phyloP scores from a whole-genome alignment of 2,888 invertebrate species.

The Acronicta aceris region DNA sequence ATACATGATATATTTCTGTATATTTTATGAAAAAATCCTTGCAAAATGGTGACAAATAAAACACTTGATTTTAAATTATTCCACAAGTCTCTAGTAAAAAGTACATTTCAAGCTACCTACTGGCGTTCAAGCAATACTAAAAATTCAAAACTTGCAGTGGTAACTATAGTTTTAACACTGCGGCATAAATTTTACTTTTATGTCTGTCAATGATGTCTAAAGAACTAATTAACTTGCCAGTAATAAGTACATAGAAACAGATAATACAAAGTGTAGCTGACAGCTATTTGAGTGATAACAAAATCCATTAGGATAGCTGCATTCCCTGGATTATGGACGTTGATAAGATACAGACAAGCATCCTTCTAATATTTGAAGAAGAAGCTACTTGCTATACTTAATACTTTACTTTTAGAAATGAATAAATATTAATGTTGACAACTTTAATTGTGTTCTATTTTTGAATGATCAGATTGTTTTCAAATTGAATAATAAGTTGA shows the following conservation, averaged over 20 bases:
- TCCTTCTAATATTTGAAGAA: conserved; percentile 13
- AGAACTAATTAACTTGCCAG: neutral
- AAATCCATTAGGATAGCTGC: conserved; percentile 41
- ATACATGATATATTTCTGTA: too few relatives aligned
- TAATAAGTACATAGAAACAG: conserved; percentile 15
- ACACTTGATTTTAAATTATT: too few relatives aligned
- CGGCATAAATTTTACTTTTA: neutral
- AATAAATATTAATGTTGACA: conserved; percentile 5
- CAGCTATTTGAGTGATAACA: conserved; percentile 35
- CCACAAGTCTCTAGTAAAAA: too few relatives aligned
- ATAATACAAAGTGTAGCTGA: conserved; percentile 21
- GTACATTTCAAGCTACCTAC: too few relatives aligned
- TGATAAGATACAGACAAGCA: conserved; percentile 35
- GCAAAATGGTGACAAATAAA: too few relatives aligned
- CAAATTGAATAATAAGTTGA: neutral
- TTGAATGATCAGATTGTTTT: conserved; percentile 11
- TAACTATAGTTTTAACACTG: neutral
- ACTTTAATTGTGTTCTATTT: conserved; percentile 9
- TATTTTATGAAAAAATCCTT: too few relatives aligned
- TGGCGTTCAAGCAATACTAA: too few relatives aligned
- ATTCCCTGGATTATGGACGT: conserved; percentile 40
- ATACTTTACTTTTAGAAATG: conserved; percentile 29
- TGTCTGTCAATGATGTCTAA: neutral
- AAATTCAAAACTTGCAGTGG: too few relatives aligned
- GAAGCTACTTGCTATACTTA: conserved; percentile 16